A percentile compares a stretch with the other conserved stretches of the same genome.
Evolutionary conservation across 2,888 invertebrate species (phyloP).

Genomic region (Archips xylosteana): DNA sequence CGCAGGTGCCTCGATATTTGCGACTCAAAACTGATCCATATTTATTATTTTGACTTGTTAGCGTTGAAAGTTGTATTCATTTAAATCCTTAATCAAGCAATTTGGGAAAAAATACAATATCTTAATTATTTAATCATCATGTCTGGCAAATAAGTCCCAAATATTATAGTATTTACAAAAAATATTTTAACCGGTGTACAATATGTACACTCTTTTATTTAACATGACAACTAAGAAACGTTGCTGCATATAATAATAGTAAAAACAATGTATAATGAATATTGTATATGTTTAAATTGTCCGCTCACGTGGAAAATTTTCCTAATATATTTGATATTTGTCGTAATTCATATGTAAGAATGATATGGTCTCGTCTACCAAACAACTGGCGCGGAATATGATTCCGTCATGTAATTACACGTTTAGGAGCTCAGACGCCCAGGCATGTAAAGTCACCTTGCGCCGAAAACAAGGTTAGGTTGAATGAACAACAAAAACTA

Average conservation of each 20-base stretch:
- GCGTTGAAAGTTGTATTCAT: conserved; percentile 4
- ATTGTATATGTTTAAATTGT: conserved; percentile 32
- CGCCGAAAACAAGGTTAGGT: conserved; percentile 78
- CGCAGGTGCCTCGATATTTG: neutral
- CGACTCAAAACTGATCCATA: neutral
- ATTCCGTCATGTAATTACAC: conserved; percentile 79
- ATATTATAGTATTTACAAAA: conserved; percentile 54
- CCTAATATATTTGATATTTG: conserved; percentile 37
- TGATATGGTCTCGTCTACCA: conserved; percentile 75
- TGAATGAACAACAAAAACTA: conserved; percentile 80
- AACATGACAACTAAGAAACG: conserved; percentile 53
- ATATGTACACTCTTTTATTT: conserved; percentile 57
- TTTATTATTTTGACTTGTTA: conserved; percentile 15
- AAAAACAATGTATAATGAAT: conserved; percentile 40
- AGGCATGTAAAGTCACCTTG: conserved; percentile 84
- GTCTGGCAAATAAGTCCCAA: conserved; percentile 47
- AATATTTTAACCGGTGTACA: conserved; percentile 56
- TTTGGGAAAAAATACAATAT: neutral
- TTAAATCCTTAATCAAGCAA: conserved; percentile 19
- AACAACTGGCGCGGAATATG: conserved; percentile 73
- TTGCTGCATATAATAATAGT: conserved; percentile 25
- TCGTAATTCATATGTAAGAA: conserved; percentile 65
- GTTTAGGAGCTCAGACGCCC: conserved; percentile 80
- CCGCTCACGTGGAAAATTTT: conserved; percentile 24
- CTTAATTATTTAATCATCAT: neutral